Percentiles rank a stretch among this genome's conserved stretches.
Evolutionary conservation across 2,888 invertebrate species (phyloP).

Genomic region (Trichopria drosophilae): DNA sequence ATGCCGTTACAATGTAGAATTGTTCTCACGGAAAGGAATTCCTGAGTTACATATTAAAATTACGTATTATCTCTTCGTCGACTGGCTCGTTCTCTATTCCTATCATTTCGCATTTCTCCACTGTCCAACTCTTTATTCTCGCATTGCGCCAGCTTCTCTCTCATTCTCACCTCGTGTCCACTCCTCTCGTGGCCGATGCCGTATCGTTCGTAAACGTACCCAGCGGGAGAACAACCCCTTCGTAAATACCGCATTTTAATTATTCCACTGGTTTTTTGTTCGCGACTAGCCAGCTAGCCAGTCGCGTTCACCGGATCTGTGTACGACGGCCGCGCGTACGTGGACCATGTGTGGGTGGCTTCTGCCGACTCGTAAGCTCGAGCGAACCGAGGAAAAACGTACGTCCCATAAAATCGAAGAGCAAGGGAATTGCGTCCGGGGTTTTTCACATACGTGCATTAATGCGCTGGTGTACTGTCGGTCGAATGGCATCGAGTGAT

Average conservation of each 20-base stretch:
- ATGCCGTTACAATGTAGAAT: too few relatives aligned
- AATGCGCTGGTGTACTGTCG: too few relatives aligned
- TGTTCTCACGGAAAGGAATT: too few relatives aligned
- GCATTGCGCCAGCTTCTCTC: conserved; percentile 21
- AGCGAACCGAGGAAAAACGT: conserved; percentile 16
- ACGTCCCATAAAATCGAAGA: conserved; percentile 24
- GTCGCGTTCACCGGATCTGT: too few relatives aligned
- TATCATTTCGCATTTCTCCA: too few relatives aligned
- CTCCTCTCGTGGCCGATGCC: too few relatives aligned
- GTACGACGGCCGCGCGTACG: neutral
- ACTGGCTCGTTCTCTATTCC: too few relatives aligned
- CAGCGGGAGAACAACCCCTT: conserved; percentile 37
- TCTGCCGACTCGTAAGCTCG: conserved; percentile 4
- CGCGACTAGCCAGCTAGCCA: too few relatives aligned
- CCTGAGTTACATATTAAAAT: too few relatives aligned
- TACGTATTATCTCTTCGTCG: too few relatives aligned
- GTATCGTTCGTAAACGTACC: conserved; percentile 39
- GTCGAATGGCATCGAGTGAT: too few relatives aligned
- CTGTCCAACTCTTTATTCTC: conserved; percentile 25
- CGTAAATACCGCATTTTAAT: conserved; percentile 50
- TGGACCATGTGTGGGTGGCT: conserved; percentile 6
- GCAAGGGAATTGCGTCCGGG: conserved; percentile 7
- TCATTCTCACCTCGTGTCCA: conserved; percentile 22
- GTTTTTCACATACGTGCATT: neutral
- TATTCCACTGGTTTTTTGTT: conserved; percentile 41